Conservation (phyloP, 2,888 invertebrate genomes). For the Ariolimax columbianus region DNA sequence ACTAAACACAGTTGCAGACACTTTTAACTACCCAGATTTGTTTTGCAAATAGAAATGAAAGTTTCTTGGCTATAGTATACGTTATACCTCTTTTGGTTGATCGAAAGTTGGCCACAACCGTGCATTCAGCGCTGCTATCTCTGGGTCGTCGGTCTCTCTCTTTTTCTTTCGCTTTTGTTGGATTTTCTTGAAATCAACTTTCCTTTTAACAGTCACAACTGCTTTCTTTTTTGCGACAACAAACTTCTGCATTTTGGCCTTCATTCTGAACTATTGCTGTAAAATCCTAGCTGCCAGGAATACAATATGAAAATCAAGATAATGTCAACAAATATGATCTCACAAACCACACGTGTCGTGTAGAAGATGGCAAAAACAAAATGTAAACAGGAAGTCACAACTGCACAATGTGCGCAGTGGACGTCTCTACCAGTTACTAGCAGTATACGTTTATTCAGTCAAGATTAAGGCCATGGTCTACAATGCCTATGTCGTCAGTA, state of each 20-base stretch:
- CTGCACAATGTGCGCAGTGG: not conserved
- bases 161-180: conserved; percentile 45
- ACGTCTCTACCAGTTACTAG: not conserved
- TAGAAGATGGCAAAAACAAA: not conserved
- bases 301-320: not conserved
- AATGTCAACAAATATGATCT: not conserved
- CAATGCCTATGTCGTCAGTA: too few relatives aligned
- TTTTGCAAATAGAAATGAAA: too few relatives aligned
- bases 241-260: conserved; percentile 50
- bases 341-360: not conserved
- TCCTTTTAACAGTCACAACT: not conserved
- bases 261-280: conserved; percentile 12
- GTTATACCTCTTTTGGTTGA: conserved; percentile 49
- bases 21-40: too few relatives aligned
- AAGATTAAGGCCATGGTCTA: too few relatives aligned
- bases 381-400: conserved; percentile 16
- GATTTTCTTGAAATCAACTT: conserved; percentile 31
- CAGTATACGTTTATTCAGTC: not conserved
- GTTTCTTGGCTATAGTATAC: too few relatives aligned
- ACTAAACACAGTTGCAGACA: too few relatives aligned
- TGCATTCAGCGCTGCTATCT: conserved; percentile 38
- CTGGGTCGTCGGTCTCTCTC: conserved; percentile 36
- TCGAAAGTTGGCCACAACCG: conserved; percentile 42
- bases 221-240: conserved; percentile 15
- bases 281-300: not conserved